Percentiles rank a stretch among this genome's conserved stretches.
These are phyloP conservation scores for Plectrocnemia conspersa DNA, from an alignment of 1,140 invertebrate species.

Conservation along the genomic window DNA sequence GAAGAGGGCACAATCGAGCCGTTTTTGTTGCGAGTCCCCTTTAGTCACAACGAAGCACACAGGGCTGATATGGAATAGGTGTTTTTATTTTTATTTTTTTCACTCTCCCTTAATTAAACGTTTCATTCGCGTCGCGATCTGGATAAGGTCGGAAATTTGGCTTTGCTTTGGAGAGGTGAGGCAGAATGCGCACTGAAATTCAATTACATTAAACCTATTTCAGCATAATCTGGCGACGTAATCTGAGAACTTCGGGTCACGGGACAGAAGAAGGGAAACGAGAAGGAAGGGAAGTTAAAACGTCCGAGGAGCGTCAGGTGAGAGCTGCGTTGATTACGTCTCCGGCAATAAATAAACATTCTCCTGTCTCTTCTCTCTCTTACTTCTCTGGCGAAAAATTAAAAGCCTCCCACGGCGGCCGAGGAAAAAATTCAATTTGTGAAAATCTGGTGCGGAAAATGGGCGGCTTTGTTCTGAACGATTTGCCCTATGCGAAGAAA, in stretches of 20 bases:
- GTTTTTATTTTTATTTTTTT: no score
- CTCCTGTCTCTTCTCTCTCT: slow-evolving; percentile 8
- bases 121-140: no score
- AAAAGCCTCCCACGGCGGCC: slow-evolving; percentile 11
- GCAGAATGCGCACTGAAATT: slow-evolving; percentile 25
- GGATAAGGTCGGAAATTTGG: no score
- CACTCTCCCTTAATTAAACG: no score
- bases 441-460: slow-evolving; percentile 14
- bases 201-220: slow-evolving; percentile 31
- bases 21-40: no score
- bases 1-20: no score
- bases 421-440: slow-evolving; percentile 22
- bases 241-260: slow-evolving; percentile 21
- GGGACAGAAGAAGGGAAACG: slow-evolving; percentile 1
- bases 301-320: slow-evolving; percentile 27
- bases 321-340: slow-evolving; percentile 27
- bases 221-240: slow-evolving; percentile 28
- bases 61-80: no score
- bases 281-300: slow-evolving; percentile 12
- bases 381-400: slow-evolving; percentile 9
- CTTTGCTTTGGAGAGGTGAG: slow-evolving; percentile 9
- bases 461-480: background rate
- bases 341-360: slow-evolving; percentile 31
- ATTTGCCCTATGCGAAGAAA: no score
- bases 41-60: no score